A percentile compares a stretch with the other conserved stretches of the same genome.
phyloP scores from a whole-genome alignment of 1,140 invertebrate species.

The Hylyphantes graminicola region DNA sequence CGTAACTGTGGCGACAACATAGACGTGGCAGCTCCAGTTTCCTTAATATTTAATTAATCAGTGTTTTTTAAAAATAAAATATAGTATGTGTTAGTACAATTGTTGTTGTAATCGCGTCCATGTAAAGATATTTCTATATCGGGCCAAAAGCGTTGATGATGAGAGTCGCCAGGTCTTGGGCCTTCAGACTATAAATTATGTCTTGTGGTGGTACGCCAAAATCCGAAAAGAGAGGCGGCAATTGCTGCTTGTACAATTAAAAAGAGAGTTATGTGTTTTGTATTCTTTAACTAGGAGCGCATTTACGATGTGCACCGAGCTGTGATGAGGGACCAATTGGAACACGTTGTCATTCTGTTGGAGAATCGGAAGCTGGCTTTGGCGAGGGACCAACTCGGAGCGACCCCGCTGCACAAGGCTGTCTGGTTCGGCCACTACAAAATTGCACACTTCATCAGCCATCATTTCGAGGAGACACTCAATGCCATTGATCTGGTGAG shows the following conservation, averaged over 20 bases:
- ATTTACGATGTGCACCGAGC: constrained; percentile 73
- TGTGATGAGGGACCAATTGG: constrained; percentile 83
- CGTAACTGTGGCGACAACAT: no score
- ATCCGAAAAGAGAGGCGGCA: background rate
- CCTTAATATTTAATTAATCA: no score
- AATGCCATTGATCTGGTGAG: constrained; percentile 62
- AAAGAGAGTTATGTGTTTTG: background rate
- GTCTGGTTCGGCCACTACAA: constrained; percentile 88
- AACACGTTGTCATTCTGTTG: constrained; percentile 84
- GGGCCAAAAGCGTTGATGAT: no score
- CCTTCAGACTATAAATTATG: no score
- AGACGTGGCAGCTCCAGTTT: no score
- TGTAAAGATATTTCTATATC: no score
- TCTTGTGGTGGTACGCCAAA: background rate
- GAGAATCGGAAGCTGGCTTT: constrained; percentile 87
- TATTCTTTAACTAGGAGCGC: constrained; percentile 59
- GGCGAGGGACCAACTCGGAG: constrained; percentile 85
- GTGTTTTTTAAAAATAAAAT: no score
- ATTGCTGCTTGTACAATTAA: background rate
- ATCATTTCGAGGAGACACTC: constrained; percentile 61
- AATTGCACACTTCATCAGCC: constrained; percentile 77
- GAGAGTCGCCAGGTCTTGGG: no score
- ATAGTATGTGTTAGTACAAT: no score
- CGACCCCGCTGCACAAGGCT: constrained; percentile 92
- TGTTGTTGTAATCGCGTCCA: no score